Base-by-base conservation (phyloP, 2,888 invertebrate species). In the Stenchaetothrips biformis region DNA sequence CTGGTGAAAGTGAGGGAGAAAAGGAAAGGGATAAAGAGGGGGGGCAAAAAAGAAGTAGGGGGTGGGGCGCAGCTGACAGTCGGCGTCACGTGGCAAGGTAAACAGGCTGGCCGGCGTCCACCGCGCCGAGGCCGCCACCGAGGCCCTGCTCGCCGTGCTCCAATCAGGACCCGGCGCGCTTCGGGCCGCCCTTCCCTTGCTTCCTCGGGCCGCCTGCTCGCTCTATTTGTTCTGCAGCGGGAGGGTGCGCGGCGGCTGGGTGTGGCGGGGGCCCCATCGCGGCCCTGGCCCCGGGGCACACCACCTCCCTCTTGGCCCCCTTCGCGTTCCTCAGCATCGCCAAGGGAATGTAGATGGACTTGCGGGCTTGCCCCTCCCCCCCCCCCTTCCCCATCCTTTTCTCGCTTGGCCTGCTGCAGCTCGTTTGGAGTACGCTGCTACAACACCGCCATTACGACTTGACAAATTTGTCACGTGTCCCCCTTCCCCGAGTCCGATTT, bases 381-480 rank as follows among this genome's bases (percentile, higher is more conserved):
- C 4, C 0, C 4, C 21, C 67, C 67, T 21, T 21, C 62, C 7
- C n/a, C 11, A 2, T 21, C 21, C 67, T 25, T 9, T 7, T 25
- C 67, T 25, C 67, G 21, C 25, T 25, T 21, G 21, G 37, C 37
- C 37, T 37, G 37, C 67, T 74, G 67, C 67, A 74, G 67, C 67
- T 74, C 67, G 67, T 74, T 74, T 25, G 67, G 67, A 74, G 67
- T 74, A 74, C 67, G 67, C 59, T 59, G 59, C 59, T 59, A 59
- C 18, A 74, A 74, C 67, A 74, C 67, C 67, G 67, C 67, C 67
- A 25, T 74, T 74, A 74, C 67, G n/a, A 25, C 67, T 74, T 74
- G 67, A 74, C 67, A 74, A 74, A 74, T 74, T 74, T 74, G 67
- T 74, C 67, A 74, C 25, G 67, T 74, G 67, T 74, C 67, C 21